Evolutionary conservation across 2,113 vertebrate species (phyloP).

Genomic region (Tympanuchus pallidicinctus): DNA sequence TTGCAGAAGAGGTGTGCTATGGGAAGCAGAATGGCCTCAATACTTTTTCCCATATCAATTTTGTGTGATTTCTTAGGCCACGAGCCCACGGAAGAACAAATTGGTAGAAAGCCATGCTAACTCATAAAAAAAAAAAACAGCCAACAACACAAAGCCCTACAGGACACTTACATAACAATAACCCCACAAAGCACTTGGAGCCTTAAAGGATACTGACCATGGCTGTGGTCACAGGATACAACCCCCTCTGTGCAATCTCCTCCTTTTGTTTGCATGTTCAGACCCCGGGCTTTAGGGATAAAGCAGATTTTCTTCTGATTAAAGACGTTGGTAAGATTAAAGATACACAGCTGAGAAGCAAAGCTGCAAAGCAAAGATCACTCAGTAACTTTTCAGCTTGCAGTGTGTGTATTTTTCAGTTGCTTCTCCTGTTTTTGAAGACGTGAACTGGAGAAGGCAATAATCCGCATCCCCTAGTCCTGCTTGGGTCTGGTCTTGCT

Average conservation of each 20-base stretch:
- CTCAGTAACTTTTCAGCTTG: neutral
- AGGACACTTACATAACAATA: neutral
- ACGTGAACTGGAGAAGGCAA: neutral
- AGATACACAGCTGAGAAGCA: conserved; percentile 49
- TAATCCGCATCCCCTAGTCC: neutral
- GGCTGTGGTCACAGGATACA: neutral
- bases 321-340: conserved; percentile 66
- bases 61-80: neutral
- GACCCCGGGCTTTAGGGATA: conserved; percentile 51
- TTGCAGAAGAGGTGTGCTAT: neutral
- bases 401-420: neutral
- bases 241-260: neutral
- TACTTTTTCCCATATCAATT: neutral
- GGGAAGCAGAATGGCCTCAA: rapidly evolving
- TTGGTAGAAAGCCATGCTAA: rapidly evolving
- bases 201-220: rapidly evolving
- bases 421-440: neutral
- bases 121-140: neutral
- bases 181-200: neutral
- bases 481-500: neutral
- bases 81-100: neutral
- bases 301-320: conserved; percentile 64
- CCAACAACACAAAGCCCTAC: neutral
- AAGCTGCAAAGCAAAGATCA: conserved; percentile 67
- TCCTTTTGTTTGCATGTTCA: conserved; percentile 44